These are phyloP conservation scores for Leptodactylus fuscus DNA, from an alignment of 2,113 vertebrate genomes.

Conservation along the genomic window DNA sequence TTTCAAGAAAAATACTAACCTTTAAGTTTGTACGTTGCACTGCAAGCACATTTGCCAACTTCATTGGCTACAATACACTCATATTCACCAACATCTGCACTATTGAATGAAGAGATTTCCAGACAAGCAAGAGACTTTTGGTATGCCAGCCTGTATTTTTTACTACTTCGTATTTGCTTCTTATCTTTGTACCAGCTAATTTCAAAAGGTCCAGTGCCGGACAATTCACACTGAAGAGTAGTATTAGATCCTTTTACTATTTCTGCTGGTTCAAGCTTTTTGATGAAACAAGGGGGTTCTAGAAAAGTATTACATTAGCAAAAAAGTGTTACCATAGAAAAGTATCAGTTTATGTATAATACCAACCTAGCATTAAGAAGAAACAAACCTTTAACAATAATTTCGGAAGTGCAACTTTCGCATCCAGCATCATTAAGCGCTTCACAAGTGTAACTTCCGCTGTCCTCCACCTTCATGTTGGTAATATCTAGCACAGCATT, in stretches of 20 bases:
- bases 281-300: conserved; percentile 93
- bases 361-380: conserved; percentile 14
- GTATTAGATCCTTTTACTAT: conserved; percentile 86
- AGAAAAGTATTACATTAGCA: conserved; percentile 71
- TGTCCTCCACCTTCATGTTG: conserved; percentile 84
- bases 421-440: conserved; percentile 92
- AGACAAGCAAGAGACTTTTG: conserved; percentile 85
- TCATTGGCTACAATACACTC: conserved; percentile 93
- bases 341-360: background rate
- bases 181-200: conserved; percentile 96
- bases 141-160: conserved; percentile 85
- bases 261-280: conserved; percentile 87
- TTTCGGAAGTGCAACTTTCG: conserved; percentile 86
- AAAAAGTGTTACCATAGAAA: conserved; percentile 61
- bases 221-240: conserved; percentile 87
- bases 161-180: conserved; percentile 86
- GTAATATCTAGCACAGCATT: conserved; percentile 85
- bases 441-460: conserved; percentile 93
- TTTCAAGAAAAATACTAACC: conserved; percentile 78
- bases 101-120: conserved; percentile 93
- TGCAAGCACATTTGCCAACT: conserved; percentile 90
- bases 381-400: conserved; percentile 95
- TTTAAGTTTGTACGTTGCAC: conserved; percentile 88
- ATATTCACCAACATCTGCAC: conserved; percentile 93
- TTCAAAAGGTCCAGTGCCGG: conserved; percentile 93